phyloP scores from a whole-genome alignment of 2,888 invertebrate genomes.

The Hetaerina titia region DNA sequence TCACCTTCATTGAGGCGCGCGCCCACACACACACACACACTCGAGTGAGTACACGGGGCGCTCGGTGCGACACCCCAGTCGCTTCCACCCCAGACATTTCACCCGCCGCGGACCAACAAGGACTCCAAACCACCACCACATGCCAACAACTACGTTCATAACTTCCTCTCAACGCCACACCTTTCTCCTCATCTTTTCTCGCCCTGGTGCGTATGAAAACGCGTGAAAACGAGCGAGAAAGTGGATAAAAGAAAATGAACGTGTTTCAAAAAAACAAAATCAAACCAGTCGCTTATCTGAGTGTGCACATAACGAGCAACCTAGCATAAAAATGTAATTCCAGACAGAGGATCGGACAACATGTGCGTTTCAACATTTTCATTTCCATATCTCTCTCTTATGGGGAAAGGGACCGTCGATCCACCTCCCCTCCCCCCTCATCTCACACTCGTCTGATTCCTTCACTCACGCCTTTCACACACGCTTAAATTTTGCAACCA shows the following conservation, averaged over 20 bases:
- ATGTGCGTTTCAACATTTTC: too few species aligned
- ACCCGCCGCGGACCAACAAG: not conserved
- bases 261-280: not conserved
- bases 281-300: not conserved
- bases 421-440: too few species aligned
- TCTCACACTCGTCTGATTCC: too few species aligned
- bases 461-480: too few species aligned
- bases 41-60: not conserved
- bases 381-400: too few species aligned
- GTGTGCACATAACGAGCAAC: not conserved
- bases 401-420: too few species aligned
- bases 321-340: too few species aligned
- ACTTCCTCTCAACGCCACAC: not conserved
- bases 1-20: not conserved
- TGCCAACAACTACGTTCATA: not conserved
- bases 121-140: not conserved
- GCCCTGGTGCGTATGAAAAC: not conserved
- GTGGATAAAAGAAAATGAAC: not conserved
- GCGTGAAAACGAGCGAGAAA: not conserved
- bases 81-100: not conserved
- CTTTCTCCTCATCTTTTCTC: too few species aligned
- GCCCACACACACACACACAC: not conserved
- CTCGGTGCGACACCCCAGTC: not conserved
- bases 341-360: too few species aligned
- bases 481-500: too few species aligned